These are phyloP conservation scores for Polyploca ridens DNA, from an alignment of 2,888 invertebrate genomes.

Conservation along the genomic window DNA sequence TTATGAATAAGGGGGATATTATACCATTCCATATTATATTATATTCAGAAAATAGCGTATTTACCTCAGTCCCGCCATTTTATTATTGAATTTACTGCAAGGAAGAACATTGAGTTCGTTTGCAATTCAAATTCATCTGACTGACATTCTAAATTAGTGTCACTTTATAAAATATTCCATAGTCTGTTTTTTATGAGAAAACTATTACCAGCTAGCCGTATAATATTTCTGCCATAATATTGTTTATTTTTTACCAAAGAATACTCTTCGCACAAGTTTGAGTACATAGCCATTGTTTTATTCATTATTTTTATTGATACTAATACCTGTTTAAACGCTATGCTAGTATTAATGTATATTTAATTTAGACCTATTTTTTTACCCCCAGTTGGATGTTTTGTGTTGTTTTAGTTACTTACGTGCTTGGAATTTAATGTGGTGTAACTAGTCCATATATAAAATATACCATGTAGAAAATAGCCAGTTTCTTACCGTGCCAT, in stretches of 20 bases:
- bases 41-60: too few species aligned
- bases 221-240: constrained; percentile 7
- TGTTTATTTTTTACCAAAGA: constrained; percentile 7
- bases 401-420: background rate
- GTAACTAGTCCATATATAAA: background rate
- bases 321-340: background rate
- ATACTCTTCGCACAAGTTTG: background rate
- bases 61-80: too few species aligned
- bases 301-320: background rate
- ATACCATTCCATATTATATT: too few species aligned
- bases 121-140: background rate
- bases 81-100: too few species aligned
- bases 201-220: too few species aligned
- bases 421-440: constrained; percentile 6
- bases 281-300: background rate
- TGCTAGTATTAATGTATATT: constrained; percentile 13
- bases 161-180: background rate
- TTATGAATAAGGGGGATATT: too few species aligned
- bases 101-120: background rate
- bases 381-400: constrained; percentile 4
- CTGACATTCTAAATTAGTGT: too few species aligned
- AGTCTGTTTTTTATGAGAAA: background rate
- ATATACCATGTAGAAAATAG: background rate
- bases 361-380: constrained; percentile 11
- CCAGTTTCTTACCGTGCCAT: background rate